Evolutionary conservation across 2,113 vertebrate species (phyloP), one percentile per base, ranked within the genome.

Genomic region (Carollia perspicillata): DNA sequence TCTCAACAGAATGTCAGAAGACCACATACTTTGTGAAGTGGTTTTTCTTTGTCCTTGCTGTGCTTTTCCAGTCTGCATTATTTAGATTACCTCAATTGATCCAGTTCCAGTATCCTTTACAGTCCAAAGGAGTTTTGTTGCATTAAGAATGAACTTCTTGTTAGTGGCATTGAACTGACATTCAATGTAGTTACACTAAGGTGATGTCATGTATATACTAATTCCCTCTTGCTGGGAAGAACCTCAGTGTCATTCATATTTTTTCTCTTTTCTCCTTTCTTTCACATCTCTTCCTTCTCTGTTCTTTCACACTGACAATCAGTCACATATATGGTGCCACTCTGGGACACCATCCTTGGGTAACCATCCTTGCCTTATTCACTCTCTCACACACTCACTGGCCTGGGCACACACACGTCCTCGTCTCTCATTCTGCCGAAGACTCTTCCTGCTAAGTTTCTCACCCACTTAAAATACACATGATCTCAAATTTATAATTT

Each of bases 401-500:
- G 69, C 75, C 58, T 49, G 60, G 63, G 53, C 42, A 33, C 74
- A 86, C 1, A 12, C 66, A n/a, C 80, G 72, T 23, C 44, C 8
- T 69, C 0, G 81, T 47, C 87, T 85, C 44, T 94, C 71, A 89
- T 92, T 26, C 60, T 87, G 47, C 74, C 28, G 0, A 66, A 78
- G 68, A 68, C 47, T 71, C 47, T 94, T 69, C 30, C 55, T 7
- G 7, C 66, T 78, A 86, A 94, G 26, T 89, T 92, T 84, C 79
- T 96, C 77, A 51, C 74, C 95, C 77, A 51, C 53, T 93, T 79
- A 89, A 26, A 78, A 71, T 44, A 84, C 92, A 65, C 95, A 87
- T 84, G 96, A 92, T 83, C 90, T 94, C 90, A 89, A 85, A 35
- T 68, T 49, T 44, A 49, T 95, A 95, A 97, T 95, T 97, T 95